These are phyloP conservation scores for Petrolisthes manimaculis DNA, from an alignment of 2,888 invertebrate genomes.

Conservation along the genomic window DNA sequence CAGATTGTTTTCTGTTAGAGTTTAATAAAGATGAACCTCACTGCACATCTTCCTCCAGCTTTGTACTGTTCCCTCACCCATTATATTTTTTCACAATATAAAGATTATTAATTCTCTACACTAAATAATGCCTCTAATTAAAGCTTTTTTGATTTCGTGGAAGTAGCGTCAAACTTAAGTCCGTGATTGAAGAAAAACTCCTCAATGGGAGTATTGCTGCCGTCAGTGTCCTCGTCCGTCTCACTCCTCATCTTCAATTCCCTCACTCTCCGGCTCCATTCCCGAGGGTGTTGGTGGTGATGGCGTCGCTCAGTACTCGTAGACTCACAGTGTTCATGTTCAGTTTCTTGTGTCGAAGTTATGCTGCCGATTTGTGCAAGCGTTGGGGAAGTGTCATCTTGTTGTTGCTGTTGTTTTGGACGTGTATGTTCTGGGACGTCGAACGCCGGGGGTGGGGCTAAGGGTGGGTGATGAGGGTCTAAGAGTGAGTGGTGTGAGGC, in stretches of 20 bases:
- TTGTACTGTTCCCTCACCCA: neutral
- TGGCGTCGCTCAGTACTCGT: neutral
- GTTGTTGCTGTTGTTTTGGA: neutral
- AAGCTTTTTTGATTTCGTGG: constrained; percentile 45
- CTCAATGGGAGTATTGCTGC: constrained; percentile 51
- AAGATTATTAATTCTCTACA: too few relatives aligned
- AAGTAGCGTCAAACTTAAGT: constrained; percentile 49
- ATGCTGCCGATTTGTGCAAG: neutral
- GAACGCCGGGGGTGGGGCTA: neutral
- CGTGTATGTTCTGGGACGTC: neutral
- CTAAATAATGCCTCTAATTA: neutral
- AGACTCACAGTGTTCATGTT: neutral
- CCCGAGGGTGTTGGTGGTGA: too few relatives aligned
- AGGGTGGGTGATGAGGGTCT: neutral
- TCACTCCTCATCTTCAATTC: constrained; percentile 14
- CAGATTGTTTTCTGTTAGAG: too few relatives aligned
- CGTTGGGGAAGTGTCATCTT: neutral
- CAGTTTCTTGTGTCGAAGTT: neutral
- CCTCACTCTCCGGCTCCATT: neutral
- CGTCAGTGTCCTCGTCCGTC: constrained; percentile 53
- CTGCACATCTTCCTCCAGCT: neutral
- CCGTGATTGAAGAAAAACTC: constrained; percentile 51
- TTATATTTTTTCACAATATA: neutral
- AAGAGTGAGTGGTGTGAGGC: too few relatives aligned
- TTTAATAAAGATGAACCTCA: too few relatives aligned